A percentile compares a stretch with the other conserved stretches of the same genome.
Conservation (phyloP, 2,797 vertebrate genomes). For the Paratrypauchen microcephalus region DNA sequence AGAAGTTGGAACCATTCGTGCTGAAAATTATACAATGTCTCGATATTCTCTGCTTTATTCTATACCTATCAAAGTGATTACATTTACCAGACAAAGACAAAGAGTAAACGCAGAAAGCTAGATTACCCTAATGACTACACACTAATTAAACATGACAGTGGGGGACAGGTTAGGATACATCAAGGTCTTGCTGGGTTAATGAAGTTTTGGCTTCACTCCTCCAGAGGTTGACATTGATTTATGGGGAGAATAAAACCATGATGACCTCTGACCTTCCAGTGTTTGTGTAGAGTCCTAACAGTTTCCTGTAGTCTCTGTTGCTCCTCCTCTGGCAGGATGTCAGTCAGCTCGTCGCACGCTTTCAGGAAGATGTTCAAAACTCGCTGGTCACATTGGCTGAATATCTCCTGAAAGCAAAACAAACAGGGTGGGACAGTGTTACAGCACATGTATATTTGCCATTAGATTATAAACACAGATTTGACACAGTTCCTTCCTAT, state of each 20-base stretch:
- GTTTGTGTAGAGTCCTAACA: conserved; percentile 91
- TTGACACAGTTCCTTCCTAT: not conserved
- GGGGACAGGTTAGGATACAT: conserved; percentile 27
- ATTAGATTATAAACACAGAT: not conserved
- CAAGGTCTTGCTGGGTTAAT: conserved; percentile 42
- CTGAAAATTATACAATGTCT: not conserved
- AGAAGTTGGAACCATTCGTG: no score
- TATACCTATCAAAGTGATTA: conserved; percentile 12
- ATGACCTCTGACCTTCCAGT: conserved; percentile 90
- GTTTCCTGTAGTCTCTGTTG: conserved; percentile 93
- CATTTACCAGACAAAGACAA: conserved; percentile 2
- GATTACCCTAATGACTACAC: conserved; percentile 28
- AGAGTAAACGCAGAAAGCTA: conserved; percentile 26
- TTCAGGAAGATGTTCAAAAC: conserved; percentile 94
- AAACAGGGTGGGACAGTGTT: not conserved
- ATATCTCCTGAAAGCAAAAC: conserved; percentile 83
- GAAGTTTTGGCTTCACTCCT: conserved; percentile 32
- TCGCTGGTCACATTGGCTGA: conserved; percentile 91
- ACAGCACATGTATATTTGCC: not conserved
- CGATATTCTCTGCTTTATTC: not conserved
- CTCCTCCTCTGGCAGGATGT: conserved; percentile 95
- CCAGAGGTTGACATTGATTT: conserved; percentile 44
- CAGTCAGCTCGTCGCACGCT: conserved; percentile 95
- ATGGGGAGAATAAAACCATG: conserved; percentile 41
- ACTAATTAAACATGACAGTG: conserved; percentile 37